Base-by-base conservation (phyloP, 2,888 invertebrate species). In the Smittia sp. region DNA sequence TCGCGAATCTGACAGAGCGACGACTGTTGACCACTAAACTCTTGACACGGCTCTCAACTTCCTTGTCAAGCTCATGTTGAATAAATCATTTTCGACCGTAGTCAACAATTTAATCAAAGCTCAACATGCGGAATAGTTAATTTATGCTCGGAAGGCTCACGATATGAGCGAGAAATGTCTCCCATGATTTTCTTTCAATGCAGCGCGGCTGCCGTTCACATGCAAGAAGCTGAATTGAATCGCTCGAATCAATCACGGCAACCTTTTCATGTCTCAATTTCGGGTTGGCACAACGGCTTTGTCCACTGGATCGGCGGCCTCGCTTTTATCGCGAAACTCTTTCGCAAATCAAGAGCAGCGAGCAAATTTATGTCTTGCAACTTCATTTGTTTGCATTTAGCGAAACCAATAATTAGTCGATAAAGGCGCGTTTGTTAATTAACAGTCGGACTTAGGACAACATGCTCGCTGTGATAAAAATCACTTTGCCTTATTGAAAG, bases 1-100 rank as follows among this genome's bases (percentile, higher is more conserved):
- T 46, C 46, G 15, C n/a, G 15, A 46, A 13, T 46, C 11, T 46
- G 46, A n/a, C 4, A 2, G 46, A 46, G 46, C n/a, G 46, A 15
- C 46, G n/a, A 46, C 6, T 3, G 46, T n/a, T 46, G 46, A 46
- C 46, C 46, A 46, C 46, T 46, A 3, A 46, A 6, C 46, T 58
- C 20, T 58, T 18, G 58, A 58, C 58, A 18, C 11, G 15, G 9
- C 58, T 18, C 58, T 58, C 22, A 18, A 58, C 58, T 58, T 58
- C 58, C 58, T 58, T 18, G 22, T 58, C 58, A 58, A 58, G 7
- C 22, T 58, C 52, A 58, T 58, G 58, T 22, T 20, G 18, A 58
- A 58, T 58, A 65, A 75, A 67, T 75, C 70, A 38, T 27, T 39
- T 73, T 72, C 41, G 38, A 58, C 22, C 38, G 38, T 27, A 46